A percentile compares a stretch with the other conserved stretches of the same genome.
phyloP scores from a whole-genome alignment of 1,140 invertebrate species.

The Drosophila baimaii region DNA sequence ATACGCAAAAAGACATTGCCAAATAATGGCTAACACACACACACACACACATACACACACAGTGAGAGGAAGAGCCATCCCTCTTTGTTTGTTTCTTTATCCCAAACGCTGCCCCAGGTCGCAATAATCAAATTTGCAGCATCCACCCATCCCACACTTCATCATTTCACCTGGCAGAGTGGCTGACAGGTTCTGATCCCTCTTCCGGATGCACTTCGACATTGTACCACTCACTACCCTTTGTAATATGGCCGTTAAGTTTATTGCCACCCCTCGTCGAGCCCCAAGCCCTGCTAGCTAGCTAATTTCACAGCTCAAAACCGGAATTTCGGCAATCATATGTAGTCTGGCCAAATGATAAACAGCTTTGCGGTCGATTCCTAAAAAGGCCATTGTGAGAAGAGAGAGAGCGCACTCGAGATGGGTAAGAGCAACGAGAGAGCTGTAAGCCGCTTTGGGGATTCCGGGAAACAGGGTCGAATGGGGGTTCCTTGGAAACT shows the following conservation, averaged over 20 bases:
- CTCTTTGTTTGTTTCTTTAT: slow-evolving; percentile 41
- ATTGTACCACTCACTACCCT: neutral
- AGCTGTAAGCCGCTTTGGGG: slow-evolving; percentile 23
- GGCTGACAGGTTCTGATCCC: slow-evolving; percentile 14
- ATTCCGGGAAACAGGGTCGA: neutral
- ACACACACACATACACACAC: slow-evolving; percentile 13
- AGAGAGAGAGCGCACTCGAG: neutral
- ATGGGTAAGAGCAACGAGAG: slow-evolving; percentile 16
- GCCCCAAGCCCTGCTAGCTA: neutral
- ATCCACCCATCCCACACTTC: slow-evolving; percentile 3
- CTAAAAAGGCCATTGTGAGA: slow-evolving; percentile 19
- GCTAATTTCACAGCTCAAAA: slow-evolving; percentile 21
- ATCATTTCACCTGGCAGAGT: slow-evolving; percentile 3
- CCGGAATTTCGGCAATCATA: slow-evolving; percentile 10
- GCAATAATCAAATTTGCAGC: slow-evolving; percentile 68
- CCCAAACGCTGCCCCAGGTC: slow-evolving; percentile 23
- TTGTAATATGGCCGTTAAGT: slow-evolving; percentile 18
- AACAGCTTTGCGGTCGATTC: slow-evolving; percentile 37
- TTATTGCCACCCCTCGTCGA: slow-evolving; percentile 33
- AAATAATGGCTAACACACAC: slow-evolving; percentile 67
- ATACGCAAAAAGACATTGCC: slow-evolving; percentile 30
- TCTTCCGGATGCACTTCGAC: slow-evolving; percentile 9
- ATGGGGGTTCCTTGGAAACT: slow-evolving; percentile 5
- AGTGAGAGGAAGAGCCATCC: too few relatives aligned
- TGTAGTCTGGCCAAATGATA: slow-evolving; percentile 14